A percentile compares a stretch with the other conserved stretches of the same genome.
Conservation (phyloP, 2,797 vertebrate species). For the Rhabdomys pumilio region DNA sequence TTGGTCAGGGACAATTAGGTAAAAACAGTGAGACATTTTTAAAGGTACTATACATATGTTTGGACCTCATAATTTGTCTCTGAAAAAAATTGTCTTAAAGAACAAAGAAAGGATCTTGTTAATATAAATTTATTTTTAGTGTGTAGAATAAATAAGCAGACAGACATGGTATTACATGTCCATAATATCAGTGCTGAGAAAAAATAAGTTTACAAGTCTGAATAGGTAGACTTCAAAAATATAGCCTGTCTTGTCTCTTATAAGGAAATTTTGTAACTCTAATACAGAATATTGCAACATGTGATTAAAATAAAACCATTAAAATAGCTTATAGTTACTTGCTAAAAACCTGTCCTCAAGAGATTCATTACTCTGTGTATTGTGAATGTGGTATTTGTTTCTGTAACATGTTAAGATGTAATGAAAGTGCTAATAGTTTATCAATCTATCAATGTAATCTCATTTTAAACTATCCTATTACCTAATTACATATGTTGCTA, state of each 20-base stretch:
- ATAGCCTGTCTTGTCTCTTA: neutral
- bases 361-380: neutral
- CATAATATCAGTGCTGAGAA: neutral
- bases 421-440: neutral
- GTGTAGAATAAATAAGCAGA: neutral
- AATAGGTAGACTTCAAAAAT: neutral
- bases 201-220: neutral
- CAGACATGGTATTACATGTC: rapidly evolving
- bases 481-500: neutral
- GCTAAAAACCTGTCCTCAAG: rapidly evolving
- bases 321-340: neutral
- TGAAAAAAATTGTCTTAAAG: neutral
- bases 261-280: neutral
- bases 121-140: neutral
- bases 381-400: neutral
- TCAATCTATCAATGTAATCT: neutral
- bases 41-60: neutral
- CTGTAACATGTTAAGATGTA: neutral
- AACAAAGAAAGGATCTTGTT: neutral
- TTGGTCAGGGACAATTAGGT: no score
- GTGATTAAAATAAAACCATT: neutral
- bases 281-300: neutral
- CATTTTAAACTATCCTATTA: neutral
- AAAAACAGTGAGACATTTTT: neutral
- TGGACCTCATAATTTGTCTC: neutral